phyloP scores from a whole-genome alignment of 2,113 vertebrate species.

The Rhinoderma darwinii region DNA sequence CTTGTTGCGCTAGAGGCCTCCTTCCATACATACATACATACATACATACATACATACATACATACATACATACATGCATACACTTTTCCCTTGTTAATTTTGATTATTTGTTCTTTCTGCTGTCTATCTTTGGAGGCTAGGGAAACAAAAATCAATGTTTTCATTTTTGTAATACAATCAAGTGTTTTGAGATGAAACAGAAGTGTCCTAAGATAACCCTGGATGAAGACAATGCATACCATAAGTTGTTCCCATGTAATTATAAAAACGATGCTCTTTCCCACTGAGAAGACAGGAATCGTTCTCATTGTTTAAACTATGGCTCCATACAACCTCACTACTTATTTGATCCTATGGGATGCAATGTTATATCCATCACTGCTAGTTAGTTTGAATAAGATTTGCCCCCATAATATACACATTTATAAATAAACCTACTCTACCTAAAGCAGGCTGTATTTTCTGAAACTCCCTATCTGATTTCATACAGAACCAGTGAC shows the following conservation, averaged over 20 bases:
- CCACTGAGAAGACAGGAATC: conserved; percentile 32
- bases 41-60: background rate
- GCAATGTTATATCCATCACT: background rate
- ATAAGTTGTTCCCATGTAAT: conserved; percentile 32
- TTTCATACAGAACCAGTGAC: background rate
- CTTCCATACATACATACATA: background rate
- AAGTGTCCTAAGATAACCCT: conserved; percentile 32
- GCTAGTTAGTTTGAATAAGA: background rate
- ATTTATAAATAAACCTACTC: background rate
- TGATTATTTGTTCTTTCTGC: background rate
- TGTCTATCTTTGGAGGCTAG: background rate
- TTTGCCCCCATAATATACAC: background rate
- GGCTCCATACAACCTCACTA: background rate
- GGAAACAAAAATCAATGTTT: conserved; percentile 35
- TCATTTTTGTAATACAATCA: conserved; percentile 40
- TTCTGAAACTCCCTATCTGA: background rate
- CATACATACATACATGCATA: background rate
- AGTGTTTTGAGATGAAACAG: conserved; percentile 23
- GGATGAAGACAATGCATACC: conserved; percentile 24
- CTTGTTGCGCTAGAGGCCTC: background rate
- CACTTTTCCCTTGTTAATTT: background rate
- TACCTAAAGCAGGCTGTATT: background rate
- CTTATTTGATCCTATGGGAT: conserved; percentile 36
- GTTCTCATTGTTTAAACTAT: conserved; percentile 14
- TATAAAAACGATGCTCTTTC: conserved; percentile 17